A percentile compares a stretch with the other conserved stretches of the same genome.
Evolutionary conservation across 2,797 vertebrate species (phyloP).

Genomic region (Alcedo atthis): DNA sequence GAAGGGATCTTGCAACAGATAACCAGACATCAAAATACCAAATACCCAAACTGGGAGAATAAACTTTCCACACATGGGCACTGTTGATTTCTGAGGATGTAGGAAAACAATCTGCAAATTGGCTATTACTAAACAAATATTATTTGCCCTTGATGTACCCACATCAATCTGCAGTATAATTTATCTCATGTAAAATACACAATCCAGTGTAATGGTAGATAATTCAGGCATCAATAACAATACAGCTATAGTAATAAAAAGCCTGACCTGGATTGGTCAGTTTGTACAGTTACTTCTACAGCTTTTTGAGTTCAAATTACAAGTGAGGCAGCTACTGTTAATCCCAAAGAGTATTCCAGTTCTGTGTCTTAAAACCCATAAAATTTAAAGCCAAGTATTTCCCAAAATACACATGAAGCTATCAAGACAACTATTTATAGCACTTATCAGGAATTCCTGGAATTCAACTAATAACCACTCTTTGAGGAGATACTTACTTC

Average conservation of each 20-base stretch:
- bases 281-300: background rate
- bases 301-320: background rate
- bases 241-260: background rate
- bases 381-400: background rate
- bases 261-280: background rate
- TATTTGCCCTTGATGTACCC: background rate
- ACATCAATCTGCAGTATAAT: background rate
- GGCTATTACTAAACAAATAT: background rate
- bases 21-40: background rate
- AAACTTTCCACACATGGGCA: background rate
- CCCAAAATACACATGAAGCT: background rate
- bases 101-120: background rate
- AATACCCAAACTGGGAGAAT: background rate
- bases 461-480: background rate
- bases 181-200: background rate
- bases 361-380: background rate
- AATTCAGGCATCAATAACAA: background rate
- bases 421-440: background rate
- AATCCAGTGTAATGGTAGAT: background rate
- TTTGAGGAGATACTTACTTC: conserved; percentile 78
- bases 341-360: background rate
- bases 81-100: background rate
- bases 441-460: background rate
- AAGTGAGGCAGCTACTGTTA: background rate
- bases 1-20: background rate